Conservation (phyloP, 2,113 vertebrate species). For the Fukomys damarensis region DNA sequence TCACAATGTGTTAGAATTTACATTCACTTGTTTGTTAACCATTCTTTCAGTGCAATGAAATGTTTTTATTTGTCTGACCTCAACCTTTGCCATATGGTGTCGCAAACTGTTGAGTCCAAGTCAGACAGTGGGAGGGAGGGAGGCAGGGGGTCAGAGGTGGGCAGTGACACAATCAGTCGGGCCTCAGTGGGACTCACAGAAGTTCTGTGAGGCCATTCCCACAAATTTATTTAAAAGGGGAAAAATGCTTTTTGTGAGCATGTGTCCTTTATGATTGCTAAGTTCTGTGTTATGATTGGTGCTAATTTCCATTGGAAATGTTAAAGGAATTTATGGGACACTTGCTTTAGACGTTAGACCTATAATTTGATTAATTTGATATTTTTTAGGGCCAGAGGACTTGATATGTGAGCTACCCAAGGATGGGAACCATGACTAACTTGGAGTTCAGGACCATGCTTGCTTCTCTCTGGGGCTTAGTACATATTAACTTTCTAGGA, state of each 20-base stretch:
- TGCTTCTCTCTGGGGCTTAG: neutral
- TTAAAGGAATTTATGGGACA: conserved; percentile 2
- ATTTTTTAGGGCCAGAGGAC: neutral
- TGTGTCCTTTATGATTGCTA: neutral
- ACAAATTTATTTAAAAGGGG: conserved; percentile 51
- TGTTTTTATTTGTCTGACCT: conserved; percentile 96
- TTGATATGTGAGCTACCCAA: neutral
- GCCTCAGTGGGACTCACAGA: neutral
- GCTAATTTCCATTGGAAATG: conserved; percentile 40
- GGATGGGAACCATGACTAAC: neutral
- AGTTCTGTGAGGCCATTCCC: conserved; percentile 42
- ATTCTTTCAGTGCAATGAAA: conserved; percentile 90
- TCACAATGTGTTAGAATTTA: conserved; percentile 93
- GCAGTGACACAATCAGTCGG: neutral
- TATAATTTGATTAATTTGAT: neutral
- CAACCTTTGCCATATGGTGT: conserved; percentile 96
- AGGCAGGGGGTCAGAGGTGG: neutral
- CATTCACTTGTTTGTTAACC: conserved; percentile 95
- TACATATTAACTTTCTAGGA: neutral
- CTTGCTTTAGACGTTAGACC: conserved; percentile 29
- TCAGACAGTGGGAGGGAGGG: conserved; percentile 38
- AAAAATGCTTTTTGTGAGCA: neutral
- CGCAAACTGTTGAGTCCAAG: conserved; percentile 83
- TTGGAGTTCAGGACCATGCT: neutral
- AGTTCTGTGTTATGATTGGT: neutral